Base-by-base conservation (phyloP, 2,797 vertebrate species). In the Eidolon dupreanum region DNA sequence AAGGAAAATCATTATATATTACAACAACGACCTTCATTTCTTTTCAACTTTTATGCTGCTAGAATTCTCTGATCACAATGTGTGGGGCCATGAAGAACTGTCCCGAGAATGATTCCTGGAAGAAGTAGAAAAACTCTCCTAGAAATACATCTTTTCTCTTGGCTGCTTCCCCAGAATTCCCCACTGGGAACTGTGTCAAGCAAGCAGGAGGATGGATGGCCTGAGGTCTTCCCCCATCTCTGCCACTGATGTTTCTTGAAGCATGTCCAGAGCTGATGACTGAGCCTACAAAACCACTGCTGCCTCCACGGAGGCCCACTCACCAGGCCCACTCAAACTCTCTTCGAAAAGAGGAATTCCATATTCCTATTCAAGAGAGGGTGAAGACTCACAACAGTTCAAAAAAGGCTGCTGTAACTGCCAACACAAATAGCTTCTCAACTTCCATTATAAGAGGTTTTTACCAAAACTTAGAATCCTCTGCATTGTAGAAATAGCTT, bases 341-440 rank as follows among this genome's bases (percentile, higher is more conserved):
- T 78, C 83, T 96, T 87, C 55, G 73, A 68, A 96, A 85, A 95
- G 59, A 96, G 55, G 77, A 89, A 96, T 94, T 96, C 61, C 79
- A 85, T 89, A 85, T 96, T 87, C 77, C n/a, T 70, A 73, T 36
- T 95, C 83, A 77, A 55, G 78, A 93, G 83, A 94, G 87, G 73
- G 87, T 5, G 46, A 94, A 95, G 78, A 86, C 83, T 94, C 78
- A 28, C 88, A 89, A 79, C 95, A 94, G 94, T 95, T 95, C 53
- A 53, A 66, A 91, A 88, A 84, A 83, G 85, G 63, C 82, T 88
- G 78, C 53, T 43, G 38, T 9, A 90, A 78, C 61, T 96, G 97
- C 97, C 97, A 97, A 97, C 79, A 96, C 94, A 98, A 98, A 97
- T 92, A 97, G 71, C 95, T 94, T 96, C 97, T 98, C 93, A 59